Evolutionary conservation across 2,888 invertebrate species (phyloP).

Genomic region (Adelognathus sp.): DNA sequence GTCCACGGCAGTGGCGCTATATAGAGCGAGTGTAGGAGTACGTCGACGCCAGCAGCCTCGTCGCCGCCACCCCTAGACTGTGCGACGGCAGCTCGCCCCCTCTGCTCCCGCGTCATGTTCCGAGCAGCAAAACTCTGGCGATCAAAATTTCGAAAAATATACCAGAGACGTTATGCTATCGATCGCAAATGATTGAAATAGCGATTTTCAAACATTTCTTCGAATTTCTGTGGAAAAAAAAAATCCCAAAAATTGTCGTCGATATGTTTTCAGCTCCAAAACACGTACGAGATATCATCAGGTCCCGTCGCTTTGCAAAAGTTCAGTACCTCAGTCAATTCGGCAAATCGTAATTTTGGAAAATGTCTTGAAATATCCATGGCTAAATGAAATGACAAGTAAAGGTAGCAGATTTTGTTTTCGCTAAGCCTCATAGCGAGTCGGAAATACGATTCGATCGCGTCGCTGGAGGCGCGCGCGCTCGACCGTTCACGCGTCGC

Average conservation of each 20-base stretch:
- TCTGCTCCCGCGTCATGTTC: conserved; percentile 20
- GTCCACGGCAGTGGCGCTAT: neutral
- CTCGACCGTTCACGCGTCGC: conserved; percentile 9
- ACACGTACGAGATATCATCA: too few relatives aligned
- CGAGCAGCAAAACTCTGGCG: neutral
- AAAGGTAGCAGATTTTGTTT: neutral
- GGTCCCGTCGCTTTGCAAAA: too few relatives aligned
- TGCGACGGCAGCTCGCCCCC: conserved; percentile 50
- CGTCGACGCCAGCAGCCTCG: conserved; percentile 47
- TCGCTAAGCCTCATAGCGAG: neutral
- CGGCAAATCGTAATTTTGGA: neutral
- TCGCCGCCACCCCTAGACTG: conserved; percentile 56
- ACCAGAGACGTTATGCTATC: too few relatives aligned
- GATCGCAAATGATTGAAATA: too few relatives aligned
- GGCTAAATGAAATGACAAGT: neutral
- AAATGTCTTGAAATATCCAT: neutral
- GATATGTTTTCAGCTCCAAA: too few relatives aligned
- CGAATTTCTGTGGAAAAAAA: too few relatives aligned
- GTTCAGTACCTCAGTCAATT: too few relatives aligned
- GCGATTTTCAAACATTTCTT: too few relatives aligned
- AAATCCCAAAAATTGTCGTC: too few relatives aligned
- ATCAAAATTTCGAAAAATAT: neutral
- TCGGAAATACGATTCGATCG: conserved; percentile 1
- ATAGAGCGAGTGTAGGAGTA: conserved; percentile 29
- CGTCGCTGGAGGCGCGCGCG: conserved; percentile 21